A percentile compares a stretch with the other conserved stretches of the same genome.
Conservation (phyloP, 2,888 invertebrate species). For the Rhingia rostrata region DNA sequence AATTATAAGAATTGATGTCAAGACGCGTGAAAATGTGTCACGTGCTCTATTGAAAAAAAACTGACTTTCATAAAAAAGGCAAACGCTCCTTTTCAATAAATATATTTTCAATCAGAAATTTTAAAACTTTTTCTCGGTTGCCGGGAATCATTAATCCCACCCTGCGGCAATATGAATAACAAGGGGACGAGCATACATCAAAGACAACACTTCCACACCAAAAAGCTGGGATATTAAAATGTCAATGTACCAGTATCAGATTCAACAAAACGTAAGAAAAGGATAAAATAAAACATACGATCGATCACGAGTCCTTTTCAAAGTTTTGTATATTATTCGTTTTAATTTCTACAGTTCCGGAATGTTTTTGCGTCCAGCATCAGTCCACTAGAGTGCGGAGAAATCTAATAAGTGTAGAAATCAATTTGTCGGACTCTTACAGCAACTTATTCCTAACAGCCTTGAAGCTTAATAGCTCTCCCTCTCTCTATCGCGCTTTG, state of each 20-base stretch:
- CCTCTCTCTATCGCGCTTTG: background rate
- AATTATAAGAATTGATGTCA: constrained; percentile 52
- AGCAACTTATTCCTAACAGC: constrained; percentile 65
- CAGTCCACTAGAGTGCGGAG: constrained; percentile 33
- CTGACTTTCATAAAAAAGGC: background rate
- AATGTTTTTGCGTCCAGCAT: constrained; percentile 33
- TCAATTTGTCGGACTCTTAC: constrained; percentile 71
- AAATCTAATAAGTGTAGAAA: constrained; percentile 73
- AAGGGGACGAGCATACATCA: constrained; percentile 19
- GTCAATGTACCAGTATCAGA: constrained; percentile 46
- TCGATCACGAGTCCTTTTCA: constrained; percentile 27
- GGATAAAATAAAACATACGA: constrained; percentile 22
- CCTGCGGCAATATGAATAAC: constrained; percentile 21
- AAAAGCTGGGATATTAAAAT: constrained; percentile 59
- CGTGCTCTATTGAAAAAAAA: constrained; percentile 11
- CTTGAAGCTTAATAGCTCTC: constrained; percentile 64
- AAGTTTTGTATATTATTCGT: constrained; percentile 55
- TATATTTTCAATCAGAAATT: constrained; percentile 17
- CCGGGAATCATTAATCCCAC: constrained; percentile 47
- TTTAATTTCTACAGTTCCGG: constrained; percentile 61
- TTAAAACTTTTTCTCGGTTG: constrained; percentile 10
- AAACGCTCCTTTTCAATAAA: constrained; percentile 15
- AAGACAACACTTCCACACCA: constrained; percentile 2
- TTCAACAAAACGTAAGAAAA: constrained; percentile 40
- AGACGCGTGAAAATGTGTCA: constrained; percentile 45